Conservation (phyloP, 2,888 invertebrate genomes). For the Pecten maximus region DNA sequence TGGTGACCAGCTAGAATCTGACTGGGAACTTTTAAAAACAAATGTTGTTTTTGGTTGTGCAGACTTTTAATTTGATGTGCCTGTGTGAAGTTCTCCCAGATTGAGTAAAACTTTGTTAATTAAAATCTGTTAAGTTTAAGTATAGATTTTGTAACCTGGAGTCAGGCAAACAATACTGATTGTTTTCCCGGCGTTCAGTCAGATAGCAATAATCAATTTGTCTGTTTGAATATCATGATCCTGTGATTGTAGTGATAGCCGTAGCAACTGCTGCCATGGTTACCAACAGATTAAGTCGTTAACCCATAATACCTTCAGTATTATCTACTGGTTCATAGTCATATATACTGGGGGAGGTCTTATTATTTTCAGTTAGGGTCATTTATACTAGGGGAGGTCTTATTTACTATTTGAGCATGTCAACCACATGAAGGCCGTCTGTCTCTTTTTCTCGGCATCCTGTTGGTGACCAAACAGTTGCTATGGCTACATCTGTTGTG, state of each 20-base stretch:
- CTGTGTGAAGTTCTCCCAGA: conserved; percentile 27
- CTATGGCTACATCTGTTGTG: conserved; percentile 22
- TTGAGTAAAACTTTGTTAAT: conserved; percentile 7
- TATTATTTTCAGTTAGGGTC: not conserved
- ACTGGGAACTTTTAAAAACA: not conserved
- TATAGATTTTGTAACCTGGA: not conserved
- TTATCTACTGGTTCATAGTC: not conserved
- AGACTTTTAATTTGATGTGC: conserved; percentile 1
- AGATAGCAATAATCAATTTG: conserved; percentile 21
- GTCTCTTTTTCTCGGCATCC: not conserved
- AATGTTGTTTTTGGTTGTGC: conserved; percentile 16
- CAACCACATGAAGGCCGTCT: not conserved
- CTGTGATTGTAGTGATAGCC: conserved; percentile 24
- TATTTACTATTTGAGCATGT: not conserved
- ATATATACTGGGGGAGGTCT: not conserved
- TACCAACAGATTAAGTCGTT: not conserved
- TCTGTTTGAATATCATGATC: conserved; percentile 11
- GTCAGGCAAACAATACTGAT: not conserved
- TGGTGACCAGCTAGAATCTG: not conserved
- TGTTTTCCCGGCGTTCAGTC: not conserved
- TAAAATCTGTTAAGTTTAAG: conserved; percentile 30
- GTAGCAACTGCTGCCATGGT: not conserved
- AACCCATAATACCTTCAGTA: not conserved
- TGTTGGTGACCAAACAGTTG: not conserved
- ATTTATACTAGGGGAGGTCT: not conserved